A percentile compares a stretch with the other conserved stretches of the same genome.
These are phyloP conservation scores for Hyperopisus bebe DNA, from an alignment of 2,113 vertebrate genomes.

Conservation along the genomic window DNA sequence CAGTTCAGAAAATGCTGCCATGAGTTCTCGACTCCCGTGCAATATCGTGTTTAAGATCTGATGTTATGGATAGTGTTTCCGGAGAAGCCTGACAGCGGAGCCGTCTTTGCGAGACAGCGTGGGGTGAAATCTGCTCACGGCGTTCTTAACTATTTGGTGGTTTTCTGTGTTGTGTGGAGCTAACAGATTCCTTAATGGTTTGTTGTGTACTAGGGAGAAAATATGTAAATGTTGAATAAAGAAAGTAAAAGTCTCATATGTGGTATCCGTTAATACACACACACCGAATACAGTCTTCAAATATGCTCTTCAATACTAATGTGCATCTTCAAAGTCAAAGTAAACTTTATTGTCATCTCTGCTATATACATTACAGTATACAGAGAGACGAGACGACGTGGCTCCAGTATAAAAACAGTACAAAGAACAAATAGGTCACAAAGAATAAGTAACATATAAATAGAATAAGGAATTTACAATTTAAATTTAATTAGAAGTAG, in stretches of 20 bases:
- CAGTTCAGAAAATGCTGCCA: not conserved
- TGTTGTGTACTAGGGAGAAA: not conserved
- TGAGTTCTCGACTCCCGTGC: not conserved
- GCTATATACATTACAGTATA: too few relatives aligned
- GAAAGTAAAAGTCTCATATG: not conserved
- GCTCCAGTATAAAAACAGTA: too few relatives aligned
- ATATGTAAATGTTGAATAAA: not conserved
- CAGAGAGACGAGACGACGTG: too few relatives aligned
- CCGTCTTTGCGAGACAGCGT: not conserved
- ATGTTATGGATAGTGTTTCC: slow-evolving; percentile 20
- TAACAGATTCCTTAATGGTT: slow-evolving; percentile 62
- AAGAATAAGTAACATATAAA: too few relatives aligned
- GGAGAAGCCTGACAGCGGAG: slow-evolving; percentile 27
- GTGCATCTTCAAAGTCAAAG: too few relatives aligned
- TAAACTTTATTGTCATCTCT: too few relatives aligned
- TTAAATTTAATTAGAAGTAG: too few relatives aligned
- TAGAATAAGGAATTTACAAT: too few relatives aligned
- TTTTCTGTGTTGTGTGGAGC: slow-evolving; percentile 58
- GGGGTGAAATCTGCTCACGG: slow-evolving; percentile 40
- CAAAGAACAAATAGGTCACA: too few relatives aligned
- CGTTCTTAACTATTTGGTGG: slow-evolving; percentile 42
- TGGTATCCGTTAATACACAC: not conserved
- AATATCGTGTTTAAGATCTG: slow-evolving; percentile 27
- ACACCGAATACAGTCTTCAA: not conserved
- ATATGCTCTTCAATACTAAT: not conserved